Percentiles rank a stretch among this genome's conserved stretches.
phyloP scores from a whole-genome alignment of 2,113 vertebrate genomes.

The Spermophilus dauricus region DNA sequence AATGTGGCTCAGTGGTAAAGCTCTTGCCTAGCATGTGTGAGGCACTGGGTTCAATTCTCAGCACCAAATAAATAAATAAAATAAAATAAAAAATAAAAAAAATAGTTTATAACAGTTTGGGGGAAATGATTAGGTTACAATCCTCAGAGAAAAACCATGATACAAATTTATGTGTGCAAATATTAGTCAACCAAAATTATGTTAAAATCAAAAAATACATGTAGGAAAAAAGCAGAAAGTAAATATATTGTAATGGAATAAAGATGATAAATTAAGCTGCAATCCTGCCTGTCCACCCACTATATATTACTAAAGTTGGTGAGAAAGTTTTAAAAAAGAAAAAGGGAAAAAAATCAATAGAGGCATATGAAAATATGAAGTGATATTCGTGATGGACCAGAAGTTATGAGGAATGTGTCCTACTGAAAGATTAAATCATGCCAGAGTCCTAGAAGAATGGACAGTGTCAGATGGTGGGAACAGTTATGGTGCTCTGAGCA shows the following conservation, averaged over 20 bases:
- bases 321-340: background rate
- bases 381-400: background rate
- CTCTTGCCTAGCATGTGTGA: too few relatives aligned
- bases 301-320: background rate
- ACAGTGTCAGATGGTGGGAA: background rate
- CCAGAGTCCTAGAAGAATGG: background rate
- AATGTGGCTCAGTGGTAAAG: too few relatives aligned
- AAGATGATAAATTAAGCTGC: background rate
- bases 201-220: background rate
- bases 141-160: constrained; percentile 13
- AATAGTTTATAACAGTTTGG: background rate
- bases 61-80: background rate
- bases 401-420: background rate
- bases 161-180: constrained; percentile 8
- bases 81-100: background rate
- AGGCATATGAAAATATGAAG: background rate
- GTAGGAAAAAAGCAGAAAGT: background rate
- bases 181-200: constrained; percentile 16
- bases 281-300: background rate
- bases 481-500: background rate
- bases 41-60: too few relatives aligned
- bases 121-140: background rate
- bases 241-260: background rate
- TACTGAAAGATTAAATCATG: background rate
- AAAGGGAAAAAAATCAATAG: background rate